A percentile compares a stretch with the other conserved stretches of the same genome.
These are phyloP conservation scores for Rostratula benghalensis DNA, from an alignment of 2,113 vertebrate species.

Conservation along the genomic window DNA sequence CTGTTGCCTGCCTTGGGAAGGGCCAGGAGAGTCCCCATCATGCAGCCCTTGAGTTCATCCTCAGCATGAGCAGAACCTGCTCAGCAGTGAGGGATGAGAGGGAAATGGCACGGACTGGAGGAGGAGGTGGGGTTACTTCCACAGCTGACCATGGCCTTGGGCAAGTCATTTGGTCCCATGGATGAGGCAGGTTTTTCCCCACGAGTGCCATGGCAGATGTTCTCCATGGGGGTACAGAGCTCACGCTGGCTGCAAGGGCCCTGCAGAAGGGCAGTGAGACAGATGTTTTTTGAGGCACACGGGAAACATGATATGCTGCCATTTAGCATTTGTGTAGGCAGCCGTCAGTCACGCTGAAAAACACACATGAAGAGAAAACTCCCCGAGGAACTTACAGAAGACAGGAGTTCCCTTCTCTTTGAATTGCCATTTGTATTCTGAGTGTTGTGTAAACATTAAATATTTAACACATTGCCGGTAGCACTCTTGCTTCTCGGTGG, in stretches of 20 bases:
- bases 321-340: fast-evolving
- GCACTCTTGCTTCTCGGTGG: neutral
- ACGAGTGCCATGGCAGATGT: fast-evolving
- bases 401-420: neutral
- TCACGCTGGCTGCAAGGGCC: fast-evolving
- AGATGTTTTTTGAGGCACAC: neutral
- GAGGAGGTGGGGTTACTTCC: neutral
- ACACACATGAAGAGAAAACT: neutral
- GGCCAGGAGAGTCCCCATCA: neutral
- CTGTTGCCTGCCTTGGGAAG: neutral
- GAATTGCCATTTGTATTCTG: slow-evolving; percentile 5
- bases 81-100: neutral
- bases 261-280: neutral
- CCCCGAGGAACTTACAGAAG: neutral
- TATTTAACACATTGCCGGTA: slow-evolving; percentile 1
- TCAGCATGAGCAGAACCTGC: neutral
- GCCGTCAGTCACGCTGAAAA: neutral
- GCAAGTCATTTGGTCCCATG: fast-evolving
- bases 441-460: slow-evolving; percentile 34
- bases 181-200: neutral
- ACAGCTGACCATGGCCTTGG: fast-evolving
- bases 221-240: neutral
- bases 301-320: fast-evolving
- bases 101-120: neutral
- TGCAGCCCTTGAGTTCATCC: neutral